A percentile compares a stretch with the other conserved stretches of the same genome.
Evolutionary conservation across 2,113 vertebrate genomes (phyloP).

Genomic region (Oncorhynchus kisutch): DNA sequence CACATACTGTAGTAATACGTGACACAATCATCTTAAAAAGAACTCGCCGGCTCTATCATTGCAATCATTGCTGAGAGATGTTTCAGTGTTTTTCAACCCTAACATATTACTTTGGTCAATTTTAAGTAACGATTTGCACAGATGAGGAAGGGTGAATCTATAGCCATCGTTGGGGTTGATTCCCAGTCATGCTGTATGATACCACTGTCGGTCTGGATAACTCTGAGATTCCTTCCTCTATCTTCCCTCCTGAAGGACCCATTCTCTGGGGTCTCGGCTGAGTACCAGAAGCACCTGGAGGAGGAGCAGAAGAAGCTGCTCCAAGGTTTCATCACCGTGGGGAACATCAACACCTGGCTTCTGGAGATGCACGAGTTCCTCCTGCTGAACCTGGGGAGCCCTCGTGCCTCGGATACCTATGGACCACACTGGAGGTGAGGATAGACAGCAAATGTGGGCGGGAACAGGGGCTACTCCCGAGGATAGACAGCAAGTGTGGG

Average conservation of each 20-base stretch:
- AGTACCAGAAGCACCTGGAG: slow-evolving; percentile 68
- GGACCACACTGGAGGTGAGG: slow-evolving; percentile 74
- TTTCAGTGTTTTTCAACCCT: no score
- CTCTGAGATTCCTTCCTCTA: background rate
- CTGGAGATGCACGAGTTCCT: slow-evolving; percentile 86
- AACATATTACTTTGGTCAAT: no score
- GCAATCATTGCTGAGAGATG: no score
- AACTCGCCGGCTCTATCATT: no score
- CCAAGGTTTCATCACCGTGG: slow-evolving; percentile 67
- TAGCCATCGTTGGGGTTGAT: no score
- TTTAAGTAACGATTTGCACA: no score
- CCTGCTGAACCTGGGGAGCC: slow-evolving; percentile 67
- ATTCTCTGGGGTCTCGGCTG: slow-evolving; percentile 65
- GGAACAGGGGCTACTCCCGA: background rate
- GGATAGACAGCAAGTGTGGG: no score
- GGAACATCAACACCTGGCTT: slow-evolving; percentile 75
- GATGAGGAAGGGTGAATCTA: no score
- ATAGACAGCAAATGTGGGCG: background rate
- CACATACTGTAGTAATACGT: no score
- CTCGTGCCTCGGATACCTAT: slow-evolving; percentile 42
- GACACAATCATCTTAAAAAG: no score
- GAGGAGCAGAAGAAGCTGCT: slow-evolving; percentile 56
- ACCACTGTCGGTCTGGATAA: no score
- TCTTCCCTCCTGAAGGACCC: slow-evolving; percentile 74
- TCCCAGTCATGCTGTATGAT: no score